Percentiles rank a stretch among this genome's conserved stretches.
phyloP scores from a whole-genome alignment of 2,113 vertebrate genomes.

The Rhinoderma darwinii region DNA sequence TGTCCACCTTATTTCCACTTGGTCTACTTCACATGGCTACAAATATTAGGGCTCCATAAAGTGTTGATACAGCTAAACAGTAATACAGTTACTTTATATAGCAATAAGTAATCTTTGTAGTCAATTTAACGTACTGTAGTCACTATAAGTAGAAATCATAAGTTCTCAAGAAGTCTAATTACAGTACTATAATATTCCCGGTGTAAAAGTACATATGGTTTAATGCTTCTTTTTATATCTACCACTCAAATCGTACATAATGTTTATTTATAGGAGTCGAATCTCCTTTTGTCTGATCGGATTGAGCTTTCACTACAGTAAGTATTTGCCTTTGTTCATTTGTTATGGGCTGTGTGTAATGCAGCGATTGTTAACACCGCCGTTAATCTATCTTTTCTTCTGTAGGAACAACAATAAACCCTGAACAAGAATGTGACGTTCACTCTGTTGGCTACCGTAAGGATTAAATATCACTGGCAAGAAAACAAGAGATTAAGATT shows the following conservation, averaged over 20 bases:
- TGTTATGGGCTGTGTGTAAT: not conserved
- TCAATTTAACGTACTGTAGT: not conserved
- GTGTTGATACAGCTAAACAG: no score
- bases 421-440: slow-evolving; percentile 21
- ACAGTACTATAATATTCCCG: not conserved
- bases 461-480: slow-evolving; percentile 36
- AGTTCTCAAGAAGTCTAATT: not conserved
- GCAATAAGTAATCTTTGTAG: not conserved
- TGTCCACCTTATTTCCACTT: not conserved
- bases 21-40: not conserved
- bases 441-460: slow-evolving; percentile 32
- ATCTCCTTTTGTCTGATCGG: slow-evolving; percentile 25
- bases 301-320: not conserved
- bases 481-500: slow-evolving; percentile 50
- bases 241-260: not conserved
- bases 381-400: slow-evolving; percentile 38
- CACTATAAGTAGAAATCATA: not conserved
- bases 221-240: not conserved
- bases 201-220: not conserved
- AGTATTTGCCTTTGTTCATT: slow-evolving; percentile 37
- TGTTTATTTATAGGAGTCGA: slow-evolving; percentile 17
- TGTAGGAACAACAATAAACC: slow-evolving; percentile 10
- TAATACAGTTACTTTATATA: no score
- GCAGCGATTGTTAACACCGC: slow-evolving; percentile 29
- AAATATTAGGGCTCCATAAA: no score